phyloP scores from a whole-genome alignment of 2,797 vertebrate genomes.

The Chrosomus eos region DNA sequence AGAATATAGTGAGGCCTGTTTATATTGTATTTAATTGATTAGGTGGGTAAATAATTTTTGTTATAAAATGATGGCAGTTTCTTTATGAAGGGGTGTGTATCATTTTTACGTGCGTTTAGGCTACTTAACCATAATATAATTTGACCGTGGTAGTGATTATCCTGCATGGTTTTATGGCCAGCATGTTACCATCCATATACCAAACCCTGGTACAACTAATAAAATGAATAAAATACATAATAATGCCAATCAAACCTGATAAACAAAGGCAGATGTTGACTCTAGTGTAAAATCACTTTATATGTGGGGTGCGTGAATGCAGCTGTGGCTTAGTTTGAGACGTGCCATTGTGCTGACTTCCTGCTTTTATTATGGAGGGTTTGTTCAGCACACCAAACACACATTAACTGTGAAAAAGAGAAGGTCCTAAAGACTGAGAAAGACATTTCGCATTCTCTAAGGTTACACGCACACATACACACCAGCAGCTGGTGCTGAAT shows the following conservation, averaged over 20 bases:
- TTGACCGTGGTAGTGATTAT: neutral
- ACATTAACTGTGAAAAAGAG: constrained; percentile 9
- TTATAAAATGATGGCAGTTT: neutral
- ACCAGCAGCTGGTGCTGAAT: constrained; percentile 26
- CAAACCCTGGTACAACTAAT: neutral
- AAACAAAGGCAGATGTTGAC: neutral
- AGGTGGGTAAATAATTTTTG: neutral
- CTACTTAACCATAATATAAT: neutral
- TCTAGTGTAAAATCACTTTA: constrained; percentile 1
- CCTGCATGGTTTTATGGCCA: neutral
- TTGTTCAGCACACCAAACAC: constrained; percentile 10
- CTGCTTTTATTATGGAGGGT: constrained; percentile 16
- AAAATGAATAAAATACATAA: neutral
- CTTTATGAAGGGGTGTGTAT: neutral
- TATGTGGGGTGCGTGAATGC: neutral
- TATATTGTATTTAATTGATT: too few species aligned
- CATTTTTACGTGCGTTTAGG: neutral
- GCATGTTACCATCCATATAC: neutral
- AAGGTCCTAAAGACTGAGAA: constrained; percentile 15
- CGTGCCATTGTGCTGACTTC: constrained; percentile 32
- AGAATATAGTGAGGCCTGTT: too few species aligned
- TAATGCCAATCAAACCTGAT: neutral
- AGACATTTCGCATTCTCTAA: neutral
- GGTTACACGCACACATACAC: neutral
- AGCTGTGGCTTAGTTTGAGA: constrained; percentile 8